phyloP scores from a whole-genome alignment of 2,888 invertebrate species.

The Xestobium rufovillosum region DNA sequence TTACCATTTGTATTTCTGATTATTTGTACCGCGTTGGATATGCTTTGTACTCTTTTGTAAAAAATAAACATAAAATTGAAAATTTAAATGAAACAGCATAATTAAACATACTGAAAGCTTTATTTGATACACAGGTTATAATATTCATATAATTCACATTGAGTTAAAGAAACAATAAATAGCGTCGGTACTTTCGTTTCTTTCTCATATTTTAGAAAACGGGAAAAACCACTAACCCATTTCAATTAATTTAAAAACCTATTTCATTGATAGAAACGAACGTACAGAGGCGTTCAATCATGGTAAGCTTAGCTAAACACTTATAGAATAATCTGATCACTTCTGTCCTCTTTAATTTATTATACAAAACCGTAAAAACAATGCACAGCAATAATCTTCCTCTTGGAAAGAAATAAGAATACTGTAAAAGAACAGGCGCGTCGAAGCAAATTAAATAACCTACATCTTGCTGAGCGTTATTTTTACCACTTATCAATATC shows the following conservation, averaged over 20 bases:
- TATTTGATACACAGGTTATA: constrained; percentile 41
- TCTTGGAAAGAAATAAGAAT: constrained; percentile 32
- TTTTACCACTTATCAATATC: constrained; percentile 2
- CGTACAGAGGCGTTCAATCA: no score
- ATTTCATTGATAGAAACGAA: no score
- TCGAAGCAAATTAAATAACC: constrained; percentile 22
- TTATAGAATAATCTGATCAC: constrained; percentile 24
- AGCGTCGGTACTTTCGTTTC: constrained; percentile 17
- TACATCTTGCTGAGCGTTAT: constrained; percentile 1
- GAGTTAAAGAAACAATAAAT: constrained; percentile 34
- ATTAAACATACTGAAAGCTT: constrained; percentile 38
- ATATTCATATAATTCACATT: constrained; percentile 40
- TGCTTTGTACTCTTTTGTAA: constrained; percentile 1
- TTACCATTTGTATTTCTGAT: no score
- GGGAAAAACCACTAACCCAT: constrained; percentile 36
- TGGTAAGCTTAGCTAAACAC: constrained; percentile 25
- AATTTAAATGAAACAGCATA: background rate
- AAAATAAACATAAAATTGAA: background rate
- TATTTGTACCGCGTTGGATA: no score
- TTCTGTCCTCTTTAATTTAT: constrained; percentile 29
- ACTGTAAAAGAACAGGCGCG: constrained; percentile 24
- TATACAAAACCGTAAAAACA: constrained; percentile 37
- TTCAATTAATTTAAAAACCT: no score
- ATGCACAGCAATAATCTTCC: constrained; percentile 32
- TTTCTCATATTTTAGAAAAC: constrained; percentile 17